Base-by-base conservation (phyloP, 2,113 vertebrate species). In the Camelus bactrianus region DNA sequence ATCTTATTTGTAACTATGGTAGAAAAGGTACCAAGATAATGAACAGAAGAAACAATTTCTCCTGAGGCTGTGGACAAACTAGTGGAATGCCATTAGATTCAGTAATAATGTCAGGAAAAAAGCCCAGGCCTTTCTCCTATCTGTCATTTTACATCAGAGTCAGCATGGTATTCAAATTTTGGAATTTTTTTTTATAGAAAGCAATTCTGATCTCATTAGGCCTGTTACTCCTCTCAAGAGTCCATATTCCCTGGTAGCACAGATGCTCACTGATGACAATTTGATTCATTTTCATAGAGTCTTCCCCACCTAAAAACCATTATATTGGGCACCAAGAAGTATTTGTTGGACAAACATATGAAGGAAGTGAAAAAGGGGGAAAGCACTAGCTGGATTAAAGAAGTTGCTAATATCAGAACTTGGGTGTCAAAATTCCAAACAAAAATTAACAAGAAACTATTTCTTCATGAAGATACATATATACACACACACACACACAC, bases 31-130 rank as follows among this genome's bases (percentile, higher is more conserved):
- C 42, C 65, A 48, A 67, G 52, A 88, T 94, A 94, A 89, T 3
- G 30, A 96, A 95, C 19, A 89, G 56, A 77, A 94, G 89, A 95
- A 28, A 3, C 56, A 96, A 94, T 76, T 94, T 88, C 75, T 88
- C 84, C 92, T 10, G 58, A 94, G 88, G 64, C 91, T 92, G 2
- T 93, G 75, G 50, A 75, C 4, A 85, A 85, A 46, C 64, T n/a
- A 50, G 26, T 38, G 7, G 28, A 97, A 83, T 70, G 24, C 77
- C 42, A 94, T 60, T 67, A 86, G 35, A 56, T 50, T 95, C 62
- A 56, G 42, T 48, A 84, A 81, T 93, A n/a, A 65, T 73, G 20
- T 65, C n/a, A 38, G 35, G 17, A 7, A 90, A 42, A 83, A 82
- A 89, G 24, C 26, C 28, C 20, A 73, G 32, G 13, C 32, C 60